phyloP scores from a whole-genome alignment of 2,797 vertebrate species.

The Muraenolepis orangiensis region DNA sequence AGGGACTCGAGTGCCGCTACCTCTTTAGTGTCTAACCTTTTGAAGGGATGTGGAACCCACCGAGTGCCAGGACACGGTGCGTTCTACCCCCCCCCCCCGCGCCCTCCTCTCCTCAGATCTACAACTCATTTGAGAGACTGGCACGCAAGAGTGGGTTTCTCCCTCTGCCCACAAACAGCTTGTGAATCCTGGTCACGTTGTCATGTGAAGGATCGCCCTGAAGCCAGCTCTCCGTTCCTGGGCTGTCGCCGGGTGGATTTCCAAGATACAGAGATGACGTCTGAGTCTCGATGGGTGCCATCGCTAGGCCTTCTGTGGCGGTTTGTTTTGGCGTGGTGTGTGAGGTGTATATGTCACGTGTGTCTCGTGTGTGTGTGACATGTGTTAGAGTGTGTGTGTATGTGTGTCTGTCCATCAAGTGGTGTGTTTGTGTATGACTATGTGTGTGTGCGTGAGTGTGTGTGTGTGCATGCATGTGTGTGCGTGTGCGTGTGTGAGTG shows the following conservation, averaged over 20 bases:
- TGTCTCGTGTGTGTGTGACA: no score
- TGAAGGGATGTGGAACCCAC: neutral
- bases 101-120: no score
- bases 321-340: no score
- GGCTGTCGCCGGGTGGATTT: constrained; percentile 65
- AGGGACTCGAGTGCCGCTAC: neutral
- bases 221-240: constrained; percentile 49
- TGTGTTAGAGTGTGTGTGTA: neutral
- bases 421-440: neutral
- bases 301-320: no score
- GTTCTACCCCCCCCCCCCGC: neutral
- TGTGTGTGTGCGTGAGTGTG: neutral
- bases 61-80: neutral
- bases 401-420: neutral
- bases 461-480: neutral
- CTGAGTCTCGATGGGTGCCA: no score
- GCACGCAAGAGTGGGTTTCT: constrained; percentile 33
- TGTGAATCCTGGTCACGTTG: constrained; percentile 60
- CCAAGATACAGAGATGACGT: constrained; percentile 41
- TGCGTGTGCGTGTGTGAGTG: neutral
- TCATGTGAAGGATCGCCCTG: constrained; percentile 51
- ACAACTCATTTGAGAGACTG: constrained; percentile 37
- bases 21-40: neutral
- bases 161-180: constrained; percentile 55
- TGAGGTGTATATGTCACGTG: no score